Conservation (phyloP, 2,113 vertebrate species). For the Pangasianodon gigas region DNA sequence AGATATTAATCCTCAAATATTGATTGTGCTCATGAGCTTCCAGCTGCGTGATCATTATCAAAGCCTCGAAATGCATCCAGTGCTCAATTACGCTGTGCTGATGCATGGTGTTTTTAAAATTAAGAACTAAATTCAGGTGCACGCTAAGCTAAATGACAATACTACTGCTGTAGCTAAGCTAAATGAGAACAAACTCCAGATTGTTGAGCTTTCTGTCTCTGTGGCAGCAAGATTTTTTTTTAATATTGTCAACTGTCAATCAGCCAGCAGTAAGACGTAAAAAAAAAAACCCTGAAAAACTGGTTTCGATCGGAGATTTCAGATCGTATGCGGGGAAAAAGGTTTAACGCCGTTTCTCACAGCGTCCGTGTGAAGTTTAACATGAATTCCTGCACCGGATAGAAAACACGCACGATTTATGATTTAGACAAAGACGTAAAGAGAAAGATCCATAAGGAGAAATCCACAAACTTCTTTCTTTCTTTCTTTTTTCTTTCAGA, state of each 20-base stretch:
- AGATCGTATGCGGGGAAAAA: neutral
- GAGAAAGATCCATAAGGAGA: too few species aligned
- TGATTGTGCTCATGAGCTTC: constrained; percentile 16
- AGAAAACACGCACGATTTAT: neutral
- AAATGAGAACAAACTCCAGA: neutral
- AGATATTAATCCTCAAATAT: constrained; percentile 21
- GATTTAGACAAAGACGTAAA: neutral
- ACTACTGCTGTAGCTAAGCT: neutral
- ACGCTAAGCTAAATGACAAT: neutral
- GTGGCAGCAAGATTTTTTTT: neutral
- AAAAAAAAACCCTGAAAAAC: neutral
- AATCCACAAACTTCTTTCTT: too few species aligned
- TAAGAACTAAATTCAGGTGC: neutral
- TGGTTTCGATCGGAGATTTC: neutral
- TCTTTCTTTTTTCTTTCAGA: too few species aligned
- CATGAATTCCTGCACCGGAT: neutral
- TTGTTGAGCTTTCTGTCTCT: neutral
- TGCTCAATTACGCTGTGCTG: neutral
- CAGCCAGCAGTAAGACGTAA: neutral
- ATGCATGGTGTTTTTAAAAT: neutral
- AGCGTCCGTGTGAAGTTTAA: neutral
- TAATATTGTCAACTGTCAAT: constrained; percentile 3
- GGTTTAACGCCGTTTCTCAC: neutral
- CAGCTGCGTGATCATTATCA: constrained; percentile 27
- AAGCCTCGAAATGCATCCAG: neutral